phyloP scores from a whole-genome alignment of 1,140 invertebrate species.

The Geopemphigus sp. region DNA sequence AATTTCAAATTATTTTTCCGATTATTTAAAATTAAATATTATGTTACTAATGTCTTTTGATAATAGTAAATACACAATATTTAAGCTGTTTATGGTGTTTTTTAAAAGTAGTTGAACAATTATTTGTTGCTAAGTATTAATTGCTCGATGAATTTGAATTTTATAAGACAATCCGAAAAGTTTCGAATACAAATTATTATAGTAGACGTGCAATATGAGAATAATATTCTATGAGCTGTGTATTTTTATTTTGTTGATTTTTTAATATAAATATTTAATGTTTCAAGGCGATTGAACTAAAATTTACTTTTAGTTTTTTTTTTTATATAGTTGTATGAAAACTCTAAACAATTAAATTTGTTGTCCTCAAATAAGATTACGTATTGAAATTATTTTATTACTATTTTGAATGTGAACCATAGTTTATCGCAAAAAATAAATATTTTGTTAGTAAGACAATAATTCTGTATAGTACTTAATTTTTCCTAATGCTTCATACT shows the following conservation, averaged over 20 bases:
- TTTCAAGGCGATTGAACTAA: background rate
- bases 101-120: background rate
- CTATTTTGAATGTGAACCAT: conserved; percentile 28
- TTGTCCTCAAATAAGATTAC: background rate
- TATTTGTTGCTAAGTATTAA: background rate
- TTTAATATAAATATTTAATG: conserved; percentile 13
- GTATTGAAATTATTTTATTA: conserved; percentile 5
- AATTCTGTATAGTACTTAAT: background rate
- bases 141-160: background rate
- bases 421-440: conserved; percentile 25
- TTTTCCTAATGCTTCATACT: background rate
- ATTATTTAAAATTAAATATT: background rate
- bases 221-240: background rate
- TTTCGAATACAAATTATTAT: conserved; percentile 4
- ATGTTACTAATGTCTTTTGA: conserved; percentile 21
- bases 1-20: conserved; percentile 1
- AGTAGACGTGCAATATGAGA: conserved; percentile 18
- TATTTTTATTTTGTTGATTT: conserved; percentile 7
- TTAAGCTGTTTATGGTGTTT: background rate
- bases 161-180: background rate
- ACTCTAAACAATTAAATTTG: conserved; percentile 16
- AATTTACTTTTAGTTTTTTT: conserved; percentile 18
- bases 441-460: conserved; percentile 31
- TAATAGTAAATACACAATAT: background rate
- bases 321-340: background rate